These are phyloP conservation scores for Caranx melampygus DNA, from an alignment of 2,113 vertebrate genomes.

Conservation along the genomic window DNA sequence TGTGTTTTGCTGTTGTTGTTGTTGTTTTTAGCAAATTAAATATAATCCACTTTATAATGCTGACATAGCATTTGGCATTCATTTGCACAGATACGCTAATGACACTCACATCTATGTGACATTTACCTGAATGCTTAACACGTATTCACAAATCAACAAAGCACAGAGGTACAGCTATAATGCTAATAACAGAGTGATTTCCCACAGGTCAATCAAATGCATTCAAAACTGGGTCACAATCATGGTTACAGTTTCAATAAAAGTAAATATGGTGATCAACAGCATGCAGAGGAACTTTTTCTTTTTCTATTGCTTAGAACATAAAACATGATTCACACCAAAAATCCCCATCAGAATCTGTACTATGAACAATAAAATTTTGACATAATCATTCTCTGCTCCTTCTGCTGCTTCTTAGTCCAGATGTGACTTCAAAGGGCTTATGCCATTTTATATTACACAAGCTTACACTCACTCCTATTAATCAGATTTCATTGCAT, in stretches of 20 bases:
- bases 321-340: neutral
- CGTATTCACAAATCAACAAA: neutral
- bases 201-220: neutral
- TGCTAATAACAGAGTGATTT: neutral
- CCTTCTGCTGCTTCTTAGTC: neutral
- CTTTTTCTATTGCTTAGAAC: neutral
- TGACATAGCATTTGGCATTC: neutral
- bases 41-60: too few species aligned
- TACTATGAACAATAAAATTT: neutral
- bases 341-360: neutral
- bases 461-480: neutral
- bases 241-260: neutral
- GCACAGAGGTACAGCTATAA: neutral
- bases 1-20: too few species aligned
- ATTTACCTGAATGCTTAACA: neutral
- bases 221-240: neutral
- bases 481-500: conserved; percentile 21
- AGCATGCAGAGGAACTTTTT: neutral
- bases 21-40: neutral
- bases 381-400: neutral
- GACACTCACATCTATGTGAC: neutral
- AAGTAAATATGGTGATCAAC: neutral
- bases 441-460: conserved; percentile 25
- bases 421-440: conserved; percentile 39
- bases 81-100: neutral